phyloP scores from a whole-genome alignment of 2,888 invertebrate genomes.

The Hofmannophila pseudospretella region DNA sequence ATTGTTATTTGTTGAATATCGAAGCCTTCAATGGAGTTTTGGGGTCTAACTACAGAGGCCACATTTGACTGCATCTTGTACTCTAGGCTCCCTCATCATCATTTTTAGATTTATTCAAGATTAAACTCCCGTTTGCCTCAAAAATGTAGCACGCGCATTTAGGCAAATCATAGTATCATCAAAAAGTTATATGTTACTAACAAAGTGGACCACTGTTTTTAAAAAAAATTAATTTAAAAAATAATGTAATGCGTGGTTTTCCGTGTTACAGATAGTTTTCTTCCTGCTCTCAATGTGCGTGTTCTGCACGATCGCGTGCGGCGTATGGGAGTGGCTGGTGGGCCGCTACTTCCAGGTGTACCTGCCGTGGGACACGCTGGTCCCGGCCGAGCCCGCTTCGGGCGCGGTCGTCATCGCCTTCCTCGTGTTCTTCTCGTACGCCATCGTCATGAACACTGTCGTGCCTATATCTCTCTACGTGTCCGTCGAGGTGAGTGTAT shows the following conservation, averaged over 20 bases:
- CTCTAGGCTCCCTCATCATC: too few relatives aligned
- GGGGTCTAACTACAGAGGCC: too few relatives aligned
- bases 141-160: too few relatives aligned
- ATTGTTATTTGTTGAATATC: too few relatives aligned
- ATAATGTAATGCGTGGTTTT: neutral
- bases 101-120: too few relatives aligned
- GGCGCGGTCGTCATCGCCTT: constrained; percentile 96
- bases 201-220: too few relatives aligned
- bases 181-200: too few relatives aligned
- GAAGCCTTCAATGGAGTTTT: too few relatives aligned
- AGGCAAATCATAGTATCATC: too few relatives aligned
- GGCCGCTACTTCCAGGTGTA: constrained; percentile 93
- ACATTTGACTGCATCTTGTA: too few relatives aligned
- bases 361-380: constrained; percentile 96
- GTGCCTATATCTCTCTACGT: constrained; percentile 99
- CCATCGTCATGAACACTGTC: constrained; percentile 99
- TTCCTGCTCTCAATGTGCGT: constrained; percentile 98
- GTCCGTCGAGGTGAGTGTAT: constrained; percentile 86
- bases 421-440: constrained; percentile 99
- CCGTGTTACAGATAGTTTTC: constrained; percentile 91
- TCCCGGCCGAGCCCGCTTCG: constrained; percentile 88
- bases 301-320: constrained; percentile 98
- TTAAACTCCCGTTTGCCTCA: too few relatives aligned
- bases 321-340: constrained; percentile 97
- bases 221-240: too few relatives aligned